phyloP scores from a whole-genome alignment of 2,113 vertebrate species.

The Asarcornis scutulata region DNA sequence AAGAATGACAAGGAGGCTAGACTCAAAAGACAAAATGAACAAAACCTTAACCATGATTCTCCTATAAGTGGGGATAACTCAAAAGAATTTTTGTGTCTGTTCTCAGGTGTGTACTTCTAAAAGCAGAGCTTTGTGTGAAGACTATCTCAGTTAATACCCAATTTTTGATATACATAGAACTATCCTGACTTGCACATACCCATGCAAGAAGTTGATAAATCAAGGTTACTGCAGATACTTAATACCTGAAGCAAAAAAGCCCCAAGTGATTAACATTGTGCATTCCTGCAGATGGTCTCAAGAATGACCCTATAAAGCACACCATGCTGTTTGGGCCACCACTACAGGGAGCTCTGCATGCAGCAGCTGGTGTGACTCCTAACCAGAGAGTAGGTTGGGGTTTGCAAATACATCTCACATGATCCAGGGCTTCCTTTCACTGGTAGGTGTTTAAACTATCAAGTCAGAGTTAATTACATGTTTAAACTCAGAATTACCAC shows the following conservation, averaged over 20 bases:
- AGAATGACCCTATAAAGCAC: not conserved
- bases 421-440: not conserved
- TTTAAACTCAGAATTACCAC: not conserved
- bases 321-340: too few relatives aligned
- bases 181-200: not conserved
- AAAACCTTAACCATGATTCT: not conserved
- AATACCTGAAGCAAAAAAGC: not conserved
- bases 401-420: not conserved
- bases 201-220: not conserved
- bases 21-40: not conserved
- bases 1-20: not conserved
- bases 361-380: not conserved
- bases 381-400: not conserved
- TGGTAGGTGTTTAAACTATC: not conserved
- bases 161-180: not conserved
- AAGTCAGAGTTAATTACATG: not conserved
- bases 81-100: not conserved
- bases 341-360: not conserved
- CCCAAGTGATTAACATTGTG: fast-evolving
- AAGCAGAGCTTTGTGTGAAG: not conserved
- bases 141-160: not conserved
- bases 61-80: not conserved
- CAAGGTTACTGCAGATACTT: fast-evolving
- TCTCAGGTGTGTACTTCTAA: not conserved
- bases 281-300: not conserved